Conservation (phyloP, 1,140 invertebrate genomes). For the Orchesella cincta region DNA sequence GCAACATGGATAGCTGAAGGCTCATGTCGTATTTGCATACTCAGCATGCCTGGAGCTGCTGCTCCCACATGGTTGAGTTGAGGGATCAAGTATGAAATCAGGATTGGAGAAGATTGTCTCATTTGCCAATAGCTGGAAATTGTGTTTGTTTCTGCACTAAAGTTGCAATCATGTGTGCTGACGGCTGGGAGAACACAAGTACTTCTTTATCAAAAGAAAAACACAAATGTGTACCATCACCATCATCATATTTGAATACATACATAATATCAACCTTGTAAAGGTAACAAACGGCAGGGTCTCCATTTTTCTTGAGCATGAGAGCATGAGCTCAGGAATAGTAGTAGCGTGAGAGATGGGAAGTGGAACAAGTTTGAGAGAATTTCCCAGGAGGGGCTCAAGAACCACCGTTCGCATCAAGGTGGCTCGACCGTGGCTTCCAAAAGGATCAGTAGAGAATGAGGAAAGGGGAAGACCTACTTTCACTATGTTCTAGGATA, state of each 20-base stretch:
- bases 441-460: not conserved
- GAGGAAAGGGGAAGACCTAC: not conserved
- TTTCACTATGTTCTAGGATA: not conserved
- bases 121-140: not conserved
- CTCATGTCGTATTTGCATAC: not conserved
- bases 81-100: not conserved
- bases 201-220: too few species aligned
- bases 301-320: not conserved
- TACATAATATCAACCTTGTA: too few species aligned
- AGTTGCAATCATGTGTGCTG: too few species aligned
- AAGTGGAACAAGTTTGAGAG: constrained; percentile 5
- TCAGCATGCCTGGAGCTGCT: too few species aligned
- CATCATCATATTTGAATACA: too few species aligned
- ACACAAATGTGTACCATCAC: too few species aligned
- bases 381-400: not conserved
- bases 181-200: too few species aligned
- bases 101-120: not conserved
- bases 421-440: not conserved
- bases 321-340: not conserved
- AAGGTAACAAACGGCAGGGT: not conserved
- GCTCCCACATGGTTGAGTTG: too few species aligned
- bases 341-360: not conserved
- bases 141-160: not conserved
- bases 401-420: not conserved
- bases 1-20: not conserved